phyloP scores from a whole-genome alignment of 2,113 vertebrate species.

The Ameiurus melas region DNA sequence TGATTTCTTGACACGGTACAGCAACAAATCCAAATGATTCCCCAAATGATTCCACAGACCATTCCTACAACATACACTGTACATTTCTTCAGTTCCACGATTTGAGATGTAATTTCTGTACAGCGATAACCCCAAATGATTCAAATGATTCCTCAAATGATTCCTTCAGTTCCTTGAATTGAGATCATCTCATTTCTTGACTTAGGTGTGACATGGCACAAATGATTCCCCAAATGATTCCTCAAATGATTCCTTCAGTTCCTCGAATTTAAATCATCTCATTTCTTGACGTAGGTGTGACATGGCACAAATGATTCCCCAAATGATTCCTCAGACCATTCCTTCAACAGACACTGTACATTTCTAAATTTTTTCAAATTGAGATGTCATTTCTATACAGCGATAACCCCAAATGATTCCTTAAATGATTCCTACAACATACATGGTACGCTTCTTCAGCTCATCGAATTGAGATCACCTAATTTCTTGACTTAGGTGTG shows the following conservation, averaged over 20 bases:
- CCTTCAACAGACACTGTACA: background rate
- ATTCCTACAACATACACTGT: background rate
- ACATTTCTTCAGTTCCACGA: too few relatives aligned
- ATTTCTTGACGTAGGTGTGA: background rate
- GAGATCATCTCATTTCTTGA: background rate
- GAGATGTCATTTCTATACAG: background rate
- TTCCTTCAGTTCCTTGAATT: too few relatives aligned
- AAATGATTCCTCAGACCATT: background rate
- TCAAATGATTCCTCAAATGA: background rate
- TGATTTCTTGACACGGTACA: too few relatives aligned
- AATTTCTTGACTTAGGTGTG: too few relatives aligned
- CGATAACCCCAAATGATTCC: background rate
- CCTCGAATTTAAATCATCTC: background rate
- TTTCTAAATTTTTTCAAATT: too few relatives aligned
- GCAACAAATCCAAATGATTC: too few relatives aligned
- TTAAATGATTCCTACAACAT: background rate
- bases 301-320: background rate
- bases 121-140: too few relatives aligned
- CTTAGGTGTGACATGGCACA: background rate
- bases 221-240: background rate
- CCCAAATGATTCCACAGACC: background rate
- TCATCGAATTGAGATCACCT: too few relatives aligned
- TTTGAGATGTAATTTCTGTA: too few relatives aligned
- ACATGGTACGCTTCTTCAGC: background rate
- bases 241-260: background rate